Evolutionary conservation across 2,888 invertebrate genomes (phyloP), one percentile per base, ranked within the genome.

Genomic region (Laspeyria flexula): DNA sequence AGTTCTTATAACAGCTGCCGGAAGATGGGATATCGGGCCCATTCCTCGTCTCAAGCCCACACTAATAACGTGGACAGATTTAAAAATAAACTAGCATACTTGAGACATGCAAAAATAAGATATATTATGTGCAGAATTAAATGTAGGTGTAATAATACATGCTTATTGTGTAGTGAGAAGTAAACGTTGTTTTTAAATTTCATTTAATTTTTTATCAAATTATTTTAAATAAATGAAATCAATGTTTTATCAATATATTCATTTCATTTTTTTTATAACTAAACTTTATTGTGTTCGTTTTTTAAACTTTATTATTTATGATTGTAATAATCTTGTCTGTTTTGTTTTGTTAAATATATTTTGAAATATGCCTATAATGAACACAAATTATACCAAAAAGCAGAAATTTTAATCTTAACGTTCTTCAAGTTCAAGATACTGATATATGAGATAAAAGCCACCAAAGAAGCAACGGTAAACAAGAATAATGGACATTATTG

Each of bases 11-110:
- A 15, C 72, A 72, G 70, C 61, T 71, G 71, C 66, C 71, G 72
- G 73, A 71, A 71, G 66, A 60, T 60, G 40, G 52, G 27, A 43
- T 39, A 68, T 50, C 50, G 37, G 48, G 34, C 40, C 41, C 60
- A 59, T 61, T 58, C 55, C 56, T 54, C 67, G 50, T 49, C 68
- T 56, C 56, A 59, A 53, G 57, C 65, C 55, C 56, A 68, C 69
- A 71, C 73, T 69, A 63, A 48, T 57, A 65, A 71, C 62, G 57
- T 67, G 65, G 62, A 75, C 70, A 72, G 57, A 69, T 68, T 72
- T 70, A 61, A 67, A 76, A 75, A 72, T 65, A 72, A 56, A 62
- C 49, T 10, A 38, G 52, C 42, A 53, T 55, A 61, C 70, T 65
- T 64, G 49, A 59, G 42, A 41, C 51, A 49, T 37, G 51, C 53